Evolutionary conservation across 2,113 vertebrate genomes (phyloP).

Genomic region (human): GRCh38 chr2:109035001-109035500

Average conservation of each 20-base stretch:
- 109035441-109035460: neutral
- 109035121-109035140: neutral
- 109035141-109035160: neutral
- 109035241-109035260: neutral
- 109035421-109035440: neutral
- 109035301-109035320: neutral
- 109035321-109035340: neutral
- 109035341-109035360: neutral
- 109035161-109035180: neutral
- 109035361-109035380: neutral
- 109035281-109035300: neutral
- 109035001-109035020: neutral
- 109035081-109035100: neutral
- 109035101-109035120: neutral
- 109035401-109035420: neutral
- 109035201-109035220: neutral
- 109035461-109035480: neutral
- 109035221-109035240: neutral
- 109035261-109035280: neutral
- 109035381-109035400: neutral
- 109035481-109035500: accelerated
- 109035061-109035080: neutral
- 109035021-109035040: neutral
- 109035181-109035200: neutral
- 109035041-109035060: neutral